phyloP scores from a whole-genome alignment of 2,113 vertebrate species.

The Chaetodon trifascialis region DNA sequence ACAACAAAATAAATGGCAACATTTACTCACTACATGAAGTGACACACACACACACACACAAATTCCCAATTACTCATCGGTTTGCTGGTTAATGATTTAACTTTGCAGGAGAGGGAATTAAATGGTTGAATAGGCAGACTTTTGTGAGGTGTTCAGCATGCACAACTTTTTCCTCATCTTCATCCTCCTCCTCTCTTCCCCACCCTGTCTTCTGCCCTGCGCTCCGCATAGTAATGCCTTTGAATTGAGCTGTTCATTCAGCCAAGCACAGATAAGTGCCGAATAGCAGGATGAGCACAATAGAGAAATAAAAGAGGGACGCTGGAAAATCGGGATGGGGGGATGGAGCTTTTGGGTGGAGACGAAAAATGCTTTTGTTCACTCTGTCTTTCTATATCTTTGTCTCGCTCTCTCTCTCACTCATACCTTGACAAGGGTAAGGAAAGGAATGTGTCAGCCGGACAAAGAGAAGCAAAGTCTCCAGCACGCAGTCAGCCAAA shows the following conservation, averaged over 20 bases:
- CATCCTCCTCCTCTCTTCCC: constrained; percentile 40
- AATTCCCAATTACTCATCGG: constrained; percentile 75
- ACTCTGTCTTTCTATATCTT: constrained; percentile 1
- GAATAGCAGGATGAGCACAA: constrained; percentile 68
- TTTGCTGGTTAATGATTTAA: constrained; percentile 79
- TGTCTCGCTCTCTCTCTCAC: neutral
- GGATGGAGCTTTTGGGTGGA: constrained; percentile 47
- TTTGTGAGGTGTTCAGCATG: constrained; percentile 66
- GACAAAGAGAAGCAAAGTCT: constrained; percentile 41
- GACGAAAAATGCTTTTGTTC: constrained; percentile 59
- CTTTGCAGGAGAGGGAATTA: constrained; percentile 75
- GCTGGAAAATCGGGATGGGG: constrained; percentile 10
- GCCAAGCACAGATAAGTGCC: constrained; percentile 76
- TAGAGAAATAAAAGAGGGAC: constrained; percentile 63
- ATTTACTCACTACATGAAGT: constrained; percentile 31
- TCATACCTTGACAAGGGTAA: constrained; percentile 50
- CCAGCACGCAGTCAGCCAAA: constrained; percentile 31
- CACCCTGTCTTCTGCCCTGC: constrained; percentile 50
- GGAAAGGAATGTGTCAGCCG: constrained; percentile 33
- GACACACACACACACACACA: constrained; percentile 50
- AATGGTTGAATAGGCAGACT: constrained; percentile 74
- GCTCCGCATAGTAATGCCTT: constrained; percentile 69
- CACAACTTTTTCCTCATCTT: constrained; percentile 52
- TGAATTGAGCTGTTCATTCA: constrained; percentile 81
- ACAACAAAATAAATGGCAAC: constrained; percentile 5